phyloP scores from a whole-genome alignment of 1,140 invertebrate species.

The Melitaea cinxia region DNA sequence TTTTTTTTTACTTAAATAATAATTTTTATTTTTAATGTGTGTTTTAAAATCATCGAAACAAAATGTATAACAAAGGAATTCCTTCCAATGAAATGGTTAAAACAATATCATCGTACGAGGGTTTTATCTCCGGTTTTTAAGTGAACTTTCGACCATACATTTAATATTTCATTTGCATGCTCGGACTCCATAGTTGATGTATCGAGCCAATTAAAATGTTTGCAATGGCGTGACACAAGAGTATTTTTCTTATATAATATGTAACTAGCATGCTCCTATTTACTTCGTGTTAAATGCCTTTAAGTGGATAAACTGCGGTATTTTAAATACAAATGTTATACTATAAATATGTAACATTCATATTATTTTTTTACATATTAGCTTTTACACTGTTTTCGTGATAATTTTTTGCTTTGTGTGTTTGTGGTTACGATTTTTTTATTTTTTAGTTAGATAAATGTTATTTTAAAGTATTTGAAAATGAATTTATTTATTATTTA shows the following conservation, averaged over 20 bases:
- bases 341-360: not conserved
- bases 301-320: slow-evolving; percentile 30
- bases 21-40: too few species aligned
- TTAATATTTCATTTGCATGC: slow-evolving; percentile 35
- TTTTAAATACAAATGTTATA: slow-evolving; percentile 17
- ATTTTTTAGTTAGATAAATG: too few species aligned
- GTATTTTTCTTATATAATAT: slow-evolving; percentile 47
- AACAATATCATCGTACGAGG: not conserved
- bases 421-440: not conserved
- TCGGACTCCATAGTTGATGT: slow-evolving; percentile 28
- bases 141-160: slow-evolving; percentile 20
- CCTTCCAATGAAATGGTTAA: not conserved
- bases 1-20: too few species aligned
- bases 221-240: slow-evolving; percentile 42
- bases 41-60: not conserved
- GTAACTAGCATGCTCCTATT: slow-evolving; percentile 43
- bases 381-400: not conserved
- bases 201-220: slow-evolving; percentile 48
- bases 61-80: not conserved
- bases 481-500: too few species aligned
- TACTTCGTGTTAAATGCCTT: slow-evolving; percentile 36
- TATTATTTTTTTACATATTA: not conserved
- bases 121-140: slow-evolving; percentile 17
- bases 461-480: too few species aligned
- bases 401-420: not conserved